Evolutionary conservation across 2,888 invertebrate genomes (phyloP), one percentile per base, ranked within the genome.

Genomic region (Seira ritae): DNA sequence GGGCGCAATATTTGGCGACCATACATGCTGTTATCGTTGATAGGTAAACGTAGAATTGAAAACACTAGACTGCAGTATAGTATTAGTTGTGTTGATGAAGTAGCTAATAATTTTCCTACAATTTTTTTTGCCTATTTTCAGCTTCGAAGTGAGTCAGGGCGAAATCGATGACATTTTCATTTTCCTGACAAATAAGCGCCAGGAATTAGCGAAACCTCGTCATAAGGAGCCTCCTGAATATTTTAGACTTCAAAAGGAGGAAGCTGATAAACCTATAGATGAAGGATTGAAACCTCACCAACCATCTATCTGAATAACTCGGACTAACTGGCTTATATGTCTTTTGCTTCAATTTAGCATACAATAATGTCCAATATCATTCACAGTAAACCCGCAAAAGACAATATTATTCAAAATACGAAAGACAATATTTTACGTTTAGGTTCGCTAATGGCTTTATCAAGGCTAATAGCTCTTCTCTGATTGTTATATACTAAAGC

Each of bases 131-230:
- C 19, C 2, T 2, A 24, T 67, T 46, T 75, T 31, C 20, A 86
- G 85, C 20, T 87, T 80, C 62, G 85, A 85, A 24, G 73, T 87
- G 0, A 73, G 80, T 1, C 85, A 87, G 60, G 78, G 84, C n/a
- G 72, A 80, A 37, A 65, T 87, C 1, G 87, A 87, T 8, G 87
- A 87, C 31, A 74, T 87, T 24, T 87, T 86, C 62, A 81, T 87
- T 60, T 75, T 83, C 60, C 65, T 87, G 8, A 80, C 85, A 1
- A 84, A 81, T 23, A 87, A 87, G 67, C 85, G 75, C 31, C 70
- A 82, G n/a, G 85, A 85, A 67, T 67, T 87, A 73, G 77, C 70
- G 19, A 85, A 76, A 17, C 87, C 87, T 1, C 66, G 84, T 1
- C 60, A 55, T 55, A 75, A 62, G 50, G 80, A 80, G 1, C 23